These are phyloP conservation scores for Tragelaphus buxtoni DNA, from an alignment of 2,113 vertebrate genomes.

Conservation along the genomic window DNA sequence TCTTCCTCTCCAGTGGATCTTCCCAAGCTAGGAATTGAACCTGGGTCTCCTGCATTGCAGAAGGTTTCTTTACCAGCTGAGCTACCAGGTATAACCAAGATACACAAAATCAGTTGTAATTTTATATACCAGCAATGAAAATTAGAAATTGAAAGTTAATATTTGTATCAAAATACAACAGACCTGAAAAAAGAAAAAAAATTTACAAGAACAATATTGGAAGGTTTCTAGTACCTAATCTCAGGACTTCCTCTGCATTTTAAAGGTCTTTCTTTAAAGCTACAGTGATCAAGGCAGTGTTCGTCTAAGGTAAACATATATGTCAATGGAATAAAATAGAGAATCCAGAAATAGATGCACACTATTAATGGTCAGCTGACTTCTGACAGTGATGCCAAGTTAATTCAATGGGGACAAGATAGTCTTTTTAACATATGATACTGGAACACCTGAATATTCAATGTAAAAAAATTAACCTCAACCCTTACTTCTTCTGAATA, in stretches of 20 bases:
- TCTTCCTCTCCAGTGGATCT: background rate
- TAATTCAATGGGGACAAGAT: background rate
- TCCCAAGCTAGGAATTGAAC: background rate
- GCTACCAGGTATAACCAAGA: background rate
- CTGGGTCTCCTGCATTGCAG: fast-evolving
- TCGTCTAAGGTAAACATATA: background rate
- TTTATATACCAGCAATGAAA: background rate
- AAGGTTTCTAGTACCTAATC: background rate
- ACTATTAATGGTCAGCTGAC: background rate
- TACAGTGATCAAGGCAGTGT: background rate
- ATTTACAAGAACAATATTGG: background rate
- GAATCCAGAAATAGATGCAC: background rate
- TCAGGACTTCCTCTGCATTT: background rate
- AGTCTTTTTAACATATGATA: background rate
- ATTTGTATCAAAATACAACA: background rate
- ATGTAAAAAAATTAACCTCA: background rate
- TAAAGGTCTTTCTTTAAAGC: background rate
- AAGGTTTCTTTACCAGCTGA: background rate
- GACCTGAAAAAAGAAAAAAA: background rate
- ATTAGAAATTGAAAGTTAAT: background rate
- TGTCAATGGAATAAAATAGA: background rate
- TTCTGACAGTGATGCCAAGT: background rate
- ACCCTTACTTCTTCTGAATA: background rate
- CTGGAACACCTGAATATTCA: background rate
- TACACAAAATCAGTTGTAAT: background rate